Percentiles rank a stretch among this genome's conserved stretches.
Conservation (phyloP, 2,888 invertebrate species). For the Sesamia inferens region DNA sequence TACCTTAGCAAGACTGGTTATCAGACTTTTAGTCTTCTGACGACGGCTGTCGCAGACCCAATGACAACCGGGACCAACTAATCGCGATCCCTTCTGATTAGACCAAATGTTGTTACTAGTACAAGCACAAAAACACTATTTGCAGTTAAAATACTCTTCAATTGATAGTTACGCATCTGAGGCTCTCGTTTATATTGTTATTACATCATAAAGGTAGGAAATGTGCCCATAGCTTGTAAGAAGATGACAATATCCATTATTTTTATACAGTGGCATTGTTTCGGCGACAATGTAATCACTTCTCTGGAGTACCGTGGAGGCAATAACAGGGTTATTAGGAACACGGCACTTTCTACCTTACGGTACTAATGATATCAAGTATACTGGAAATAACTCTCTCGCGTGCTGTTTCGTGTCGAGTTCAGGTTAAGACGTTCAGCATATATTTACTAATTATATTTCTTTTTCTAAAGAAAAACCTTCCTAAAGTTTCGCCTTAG, state of each 20-base stretch:
- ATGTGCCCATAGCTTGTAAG: slow-evolving; percentile 22
- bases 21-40: neutral
- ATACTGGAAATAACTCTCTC: slow-evolving; percentile 13
- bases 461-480: neutral
- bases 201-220: slow-evolving; percentile 8
- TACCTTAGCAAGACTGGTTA: neutral
- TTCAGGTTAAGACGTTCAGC: neutral
- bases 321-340: slow-evolving; percentile 50
- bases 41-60: neutral
- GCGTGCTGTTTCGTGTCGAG: neutral
- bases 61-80: neutral
- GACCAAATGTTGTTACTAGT: neutral
- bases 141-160: slow-evolving; percentile 12
- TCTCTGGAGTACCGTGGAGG: slow-evolving; percentile 47
- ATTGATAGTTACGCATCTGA: slow-evolving; percentile 5
- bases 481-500: neutral
- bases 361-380: slow-evolving; percentile 24
- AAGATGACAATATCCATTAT: slow-evolving; percentile 46
- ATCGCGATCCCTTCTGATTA: neutral
- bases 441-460: neutral
- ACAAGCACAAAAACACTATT: neutral
- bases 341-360: slow-evolving; percentile 25
- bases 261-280: slow-evolving; percentile 36
- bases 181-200: slow-evolving; percentile 7
- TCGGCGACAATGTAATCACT: slow-evolving; percentile 51